These are phyloP conservation scores for Pelagia noctiluca DNA, from an alignment of 30 jellyfish, hydroid and myxozoan species.

Conservation along the genomic window DNA sequence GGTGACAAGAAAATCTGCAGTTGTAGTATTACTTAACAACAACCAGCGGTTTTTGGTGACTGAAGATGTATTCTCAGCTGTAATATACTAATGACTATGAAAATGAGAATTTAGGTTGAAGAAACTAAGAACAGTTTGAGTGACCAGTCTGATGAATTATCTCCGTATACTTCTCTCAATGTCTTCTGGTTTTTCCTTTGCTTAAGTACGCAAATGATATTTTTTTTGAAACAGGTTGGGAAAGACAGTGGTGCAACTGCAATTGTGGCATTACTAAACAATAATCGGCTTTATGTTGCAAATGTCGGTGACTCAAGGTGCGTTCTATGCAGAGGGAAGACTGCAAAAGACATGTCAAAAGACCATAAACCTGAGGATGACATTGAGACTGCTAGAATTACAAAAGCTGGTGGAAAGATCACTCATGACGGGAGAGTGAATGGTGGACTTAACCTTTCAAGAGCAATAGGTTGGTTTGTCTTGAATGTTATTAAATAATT, in stretches of 20 bases:
- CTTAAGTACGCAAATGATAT: too few relatives aligned
- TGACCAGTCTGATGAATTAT: too few relatives aligned
- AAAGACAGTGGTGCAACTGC: constrained; percentile 97
- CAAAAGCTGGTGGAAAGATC: constrained; percentile 85
- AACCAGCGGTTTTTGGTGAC: too few relatives aligned
- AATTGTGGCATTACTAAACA: constrained; percentile 78
- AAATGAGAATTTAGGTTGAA: too few relatives aligned
- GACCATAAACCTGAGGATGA: constrained; percentile 96
- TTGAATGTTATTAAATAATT: not conserved
- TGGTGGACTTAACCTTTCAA: constrained; percentile 87
- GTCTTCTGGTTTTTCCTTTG: too few relatives aligned
- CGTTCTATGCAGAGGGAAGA: constrained; percentile 80
- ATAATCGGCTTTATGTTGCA: constrained; percentile 76
- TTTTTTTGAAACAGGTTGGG: constrained; percentile 93
- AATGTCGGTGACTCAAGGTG: constrained; percentile 95
- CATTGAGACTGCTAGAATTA: constrained; percentile 71
- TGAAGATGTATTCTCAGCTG: too few relatives aligned
- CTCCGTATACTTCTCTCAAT: too few relatives aligned
- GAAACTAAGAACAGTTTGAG: too few relatives aligned
- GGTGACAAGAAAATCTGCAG: too few relatives aligned
- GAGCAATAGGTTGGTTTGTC: constrained; percentile 85
- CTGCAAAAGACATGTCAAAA: constrained; percentile 82
- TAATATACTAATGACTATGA: too few relatives aligned
- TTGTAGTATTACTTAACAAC: too few relatives aligned
- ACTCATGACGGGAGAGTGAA: constrained; percentile 89